These are phyloP conservation scores for Halocaridina rubra DNA, from an alignment of 2,888 invertebrate species.

Conservation along the genomic window DNA sequence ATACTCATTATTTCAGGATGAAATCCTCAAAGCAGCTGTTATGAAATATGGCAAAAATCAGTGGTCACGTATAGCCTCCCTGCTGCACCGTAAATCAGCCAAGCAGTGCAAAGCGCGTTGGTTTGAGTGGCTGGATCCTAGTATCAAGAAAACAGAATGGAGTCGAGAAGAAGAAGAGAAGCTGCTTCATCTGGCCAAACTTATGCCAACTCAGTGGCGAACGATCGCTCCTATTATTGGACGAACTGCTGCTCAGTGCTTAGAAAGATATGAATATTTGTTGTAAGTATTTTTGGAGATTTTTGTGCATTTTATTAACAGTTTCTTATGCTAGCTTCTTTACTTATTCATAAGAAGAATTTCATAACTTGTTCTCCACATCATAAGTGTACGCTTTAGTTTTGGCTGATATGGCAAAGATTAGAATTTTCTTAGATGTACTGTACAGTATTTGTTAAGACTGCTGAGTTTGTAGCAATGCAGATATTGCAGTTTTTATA, in stretches of 20 bases:
- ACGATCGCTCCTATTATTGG: constrained; percentile 99
- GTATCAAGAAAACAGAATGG: constrained; percentile 99
- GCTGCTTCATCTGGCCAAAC: constrained; percentile 93
- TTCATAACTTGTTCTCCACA: no score
- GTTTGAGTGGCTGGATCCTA: constrained; percentile 99
- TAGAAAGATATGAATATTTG: constrained; percentile 96
- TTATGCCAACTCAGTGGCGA: constrained; percentile 99
- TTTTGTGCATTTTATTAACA: no score
- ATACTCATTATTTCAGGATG: constrained; percentile 86
- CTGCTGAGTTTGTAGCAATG: no score
- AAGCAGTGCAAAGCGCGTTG: constrained; percentile 99
- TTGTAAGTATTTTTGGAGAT: no score
- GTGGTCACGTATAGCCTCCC: constrained; percentile 98
- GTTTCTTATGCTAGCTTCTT: no score
- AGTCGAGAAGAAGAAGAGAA: constrained; percentile 99
- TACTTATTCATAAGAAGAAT: no score
- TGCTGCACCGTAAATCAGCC: constrained; percentile 97
- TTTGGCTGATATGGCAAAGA: no score
- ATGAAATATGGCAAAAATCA: constrained; percentile 99
- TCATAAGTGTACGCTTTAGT: no score
- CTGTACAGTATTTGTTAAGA: no score
- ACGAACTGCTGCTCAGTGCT: constrained; percentile 96
- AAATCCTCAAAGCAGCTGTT: constrained; percentile 99
- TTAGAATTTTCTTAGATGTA: no score
- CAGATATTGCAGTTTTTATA: no score